A percentile compares a stretch with the other conserved stretches of the same genome.
phyloP scores from a whole-genome alignment of 2,888 invertebrate genomes.

The Hipparchia semele region DNA sequence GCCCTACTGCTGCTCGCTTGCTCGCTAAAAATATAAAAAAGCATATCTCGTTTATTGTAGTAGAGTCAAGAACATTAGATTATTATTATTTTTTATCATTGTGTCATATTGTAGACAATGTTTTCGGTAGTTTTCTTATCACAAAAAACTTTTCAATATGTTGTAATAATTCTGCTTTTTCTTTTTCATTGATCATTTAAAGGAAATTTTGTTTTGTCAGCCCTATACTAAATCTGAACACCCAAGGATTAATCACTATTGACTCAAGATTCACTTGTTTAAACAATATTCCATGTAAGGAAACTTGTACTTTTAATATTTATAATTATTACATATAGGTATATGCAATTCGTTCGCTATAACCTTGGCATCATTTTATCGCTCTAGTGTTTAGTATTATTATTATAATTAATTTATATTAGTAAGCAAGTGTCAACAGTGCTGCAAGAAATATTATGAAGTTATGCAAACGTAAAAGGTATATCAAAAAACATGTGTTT shows the following conservation, averaged over 20 bases:
- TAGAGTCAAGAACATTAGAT: too few relatives aligned
- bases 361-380: slow-evolving; percentile 61
- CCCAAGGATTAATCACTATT: slow-evolving; percentile 30
- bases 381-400: slow-evolving; percentile 49
- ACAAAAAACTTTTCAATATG: too few relatives aligned
- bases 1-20: too few relatives aligned
- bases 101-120: too few relatives aligned
- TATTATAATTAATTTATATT: slow-evolving; percentile 56
- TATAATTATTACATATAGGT: slow-evolving; percentile 20
- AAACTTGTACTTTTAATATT: slow-evolving; percentile 35
- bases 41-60: too few relatives aligned
- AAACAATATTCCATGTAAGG: slow-evolving; percentile 42
- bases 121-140: too few relatives aligned
- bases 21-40: too few relatives aligned
- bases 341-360: slow-evolving; percentile 33
- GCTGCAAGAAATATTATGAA: not conserved
- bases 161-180: not conserved
- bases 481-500: not conserved
- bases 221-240: slow-evolving; percentile 17
- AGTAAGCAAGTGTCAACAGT: slow-evolving; percentile 18
- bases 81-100: too few relatives aligned
- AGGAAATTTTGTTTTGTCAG: not conserved
- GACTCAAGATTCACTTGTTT: slow-evolving; percentile 42
- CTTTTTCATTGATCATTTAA: not conserved
- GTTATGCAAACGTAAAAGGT: not conserved